These are phyloP conservation scores for Allygus modestus DNA, from an alignment of 2,888 invertebrate genomes.

Conservation along the genomic window DNA sequence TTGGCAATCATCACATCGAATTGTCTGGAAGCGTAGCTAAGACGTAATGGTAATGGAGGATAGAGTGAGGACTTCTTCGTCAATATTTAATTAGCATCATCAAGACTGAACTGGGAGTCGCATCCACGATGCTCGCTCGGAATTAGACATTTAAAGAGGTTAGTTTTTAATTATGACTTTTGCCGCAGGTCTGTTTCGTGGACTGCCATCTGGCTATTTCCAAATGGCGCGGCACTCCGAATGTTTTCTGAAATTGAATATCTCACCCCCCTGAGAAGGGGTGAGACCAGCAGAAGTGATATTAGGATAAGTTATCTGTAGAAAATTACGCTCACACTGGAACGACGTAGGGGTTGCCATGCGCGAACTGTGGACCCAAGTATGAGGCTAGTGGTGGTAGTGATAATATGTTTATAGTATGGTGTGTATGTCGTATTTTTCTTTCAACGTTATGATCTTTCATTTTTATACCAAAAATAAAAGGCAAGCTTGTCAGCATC, in stretches of 20 bases:
- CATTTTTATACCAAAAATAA: too few species aligned
- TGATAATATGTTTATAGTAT: too few species aligned
- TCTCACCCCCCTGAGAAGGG: not conserved
- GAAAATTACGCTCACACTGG: too few species aligned
- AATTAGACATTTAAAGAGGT: constrained; percentile 46
- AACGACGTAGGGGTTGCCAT: too few species aligned
- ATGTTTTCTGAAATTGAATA: constrained; percentile 8
- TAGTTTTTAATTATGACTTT: constrained; percentile 52
- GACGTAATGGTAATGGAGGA: not conserved
- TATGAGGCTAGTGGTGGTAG: too few species aligned
- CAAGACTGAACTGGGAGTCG: not conserved
- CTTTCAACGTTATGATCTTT: too few species aligned
- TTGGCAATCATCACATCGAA: not conserved
- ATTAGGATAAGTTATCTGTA: too few species aligned
- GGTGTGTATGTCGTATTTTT: too few species aligned
- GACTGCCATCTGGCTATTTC: constrained; percentile 6
- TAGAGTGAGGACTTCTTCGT: not conserved
- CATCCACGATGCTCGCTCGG: not conserved
- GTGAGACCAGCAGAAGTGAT: not conserved
- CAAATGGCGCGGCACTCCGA: not conserved
- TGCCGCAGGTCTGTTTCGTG: constrained; percentile 34
- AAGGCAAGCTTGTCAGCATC: too few species aligned
- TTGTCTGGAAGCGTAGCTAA: not conserved
- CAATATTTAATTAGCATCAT: constrained; percentile 17
- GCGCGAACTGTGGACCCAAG: too few species aligned